A percentile compares a stretch with the other conserved stretches of the same genome.
phyloP scores from a whole-genome alignment of 2,113 vertebrate genomes.

The Mola mola region DNA sequence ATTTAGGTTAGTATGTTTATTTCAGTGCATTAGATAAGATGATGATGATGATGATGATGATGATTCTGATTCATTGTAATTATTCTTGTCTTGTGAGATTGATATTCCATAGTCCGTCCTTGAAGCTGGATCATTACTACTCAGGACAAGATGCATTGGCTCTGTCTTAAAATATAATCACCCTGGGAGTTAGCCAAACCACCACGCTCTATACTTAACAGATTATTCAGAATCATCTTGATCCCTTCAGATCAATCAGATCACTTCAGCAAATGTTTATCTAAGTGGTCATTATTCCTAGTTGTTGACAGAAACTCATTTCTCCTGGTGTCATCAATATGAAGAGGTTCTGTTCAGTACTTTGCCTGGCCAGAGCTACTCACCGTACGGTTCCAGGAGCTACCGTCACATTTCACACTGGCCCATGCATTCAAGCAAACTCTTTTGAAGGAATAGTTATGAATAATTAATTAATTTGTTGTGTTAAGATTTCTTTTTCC shows the following conservation, averaged over 20 bases:
- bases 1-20: slow-evolving; percentile 1
- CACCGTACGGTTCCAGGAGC: slow-evolving; percentile 31
- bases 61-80: not conserved
- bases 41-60: too few species aligned
- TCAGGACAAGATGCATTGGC: slow-evolving; percentile 23
- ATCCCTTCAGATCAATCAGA: slow-evolving; percentile 45
- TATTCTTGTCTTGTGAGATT: too few species aligned
- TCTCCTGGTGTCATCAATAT: slow-evolving; percentile 40
- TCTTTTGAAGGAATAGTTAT: slow-evolving; percentile 34
- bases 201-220: slow-evolving; percentile 50
- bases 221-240: slow-evolving; percentile 56
- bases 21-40: slow-evolving; percentile 11
- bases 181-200: slow-evolving; percentile 50
- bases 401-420: slow-evolving; percentile 38
- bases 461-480: slow-evolving; percentile 63
- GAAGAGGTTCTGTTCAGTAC: slow-evolving; percentile 35
- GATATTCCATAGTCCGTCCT: slow-evolving; percentile 11
- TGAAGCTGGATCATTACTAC: slow-evolving; percentile 18
- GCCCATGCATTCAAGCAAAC: slow-evolving; percentile 41
- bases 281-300: slow-evolving; percentile 42
- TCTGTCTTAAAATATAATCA: slow-evolving; percentile 36
- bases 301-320: slow-evolving; percentile 36
- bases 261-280: slow-evolving; percentile 32
- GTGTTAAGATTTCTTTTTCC: slow-evolving; percentile 27
- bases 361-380: slow-evolving; percentile 49